A percentile compares a stretch with the other conserved stretches of the same genome.
Conservation (phyloP, 2,888 invertebrate genomes). For the Agonopterix arenella region DNA sequence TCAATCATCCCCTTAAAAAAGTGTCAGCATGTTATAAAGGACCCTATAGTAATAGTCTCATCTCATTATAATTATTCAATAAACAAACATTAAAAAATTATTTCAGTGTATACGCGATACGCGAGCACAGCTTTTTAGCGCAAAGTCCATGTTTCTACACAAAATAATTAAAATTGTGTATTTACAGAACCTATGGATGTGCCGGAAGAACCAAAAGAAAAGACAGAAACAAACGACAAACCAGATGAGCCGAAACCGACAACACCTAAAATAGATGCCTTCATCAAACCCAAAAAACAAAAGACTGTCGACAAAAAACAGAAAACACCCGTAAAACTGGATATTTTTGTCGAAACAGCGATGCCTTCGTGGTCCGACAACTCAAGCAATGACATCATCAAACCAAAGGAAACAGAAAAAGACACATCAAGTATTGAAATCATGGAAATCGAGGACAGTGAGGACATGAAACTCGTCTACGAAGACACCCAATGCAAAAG, state of each 20-base stretch:
- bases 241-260: constrained; percentile 22
- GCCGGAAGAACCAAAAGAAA: constrained; percentile 21
- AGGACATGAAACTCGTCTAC: constrained; percentile 78
- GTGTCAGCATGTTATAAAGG: too few species aligned
- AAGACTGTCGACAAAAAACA: constrained; percentile 27
- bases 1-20: too few species aligned
- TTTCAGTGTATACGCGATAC: too few species aligned
- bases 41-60: too few species aligned
- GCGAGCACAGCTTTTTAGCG: too few species aligned
- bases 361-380: constrained; percentile 72
- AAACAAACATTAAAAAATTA: too few species aligned
- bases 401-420: constrained; percentile 56
- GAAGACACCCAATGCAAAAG: constrained; percentile 58
- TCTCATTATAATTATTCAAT: too few species aligned
- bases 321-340: constrained; percentile 60
- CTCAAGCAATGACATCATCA: constrained; percentile 55
- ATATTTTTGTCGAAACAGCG: constrained; percentile 59
- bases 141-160: not conserved
- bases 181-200: constrained; percentile 44
- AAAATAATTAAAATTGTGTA: not conserved
- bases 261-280: constrained; percentile 47
- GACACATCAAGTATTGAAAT: constrained; percentile 14
- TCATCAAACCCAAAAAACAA: constrained; percentile 51
- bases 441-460: constrained; percentile 58
- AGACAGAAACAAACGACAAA: constrained; percentile 12